Conservation (phyloP, 2,888 invertebrate genomes). For the Orthosia incerta region DNA sequence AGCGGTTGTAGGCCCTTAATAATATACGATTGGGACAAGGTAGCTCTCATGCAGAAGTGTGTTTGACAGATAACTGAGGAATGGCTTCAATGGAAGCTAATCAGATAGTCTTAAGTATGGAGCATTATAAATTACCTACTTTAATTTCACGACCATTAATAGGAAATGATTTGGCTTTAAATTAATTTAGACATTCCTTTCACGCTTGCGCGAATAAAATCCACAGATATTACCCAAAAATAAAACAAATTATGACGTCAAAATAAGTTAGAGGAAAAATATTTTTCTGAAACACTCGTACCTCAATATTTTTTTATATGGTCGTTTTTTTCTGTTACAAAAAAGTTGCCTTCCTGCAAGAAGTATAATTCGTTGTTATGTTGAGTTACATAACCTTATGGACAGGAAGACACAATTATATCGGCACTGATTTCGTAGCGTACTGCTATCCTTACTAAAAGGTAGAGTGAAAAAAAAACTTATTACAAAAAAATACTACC, state of each 20-base stretch:
- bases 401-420: background rate
- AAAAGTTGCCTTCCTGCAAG: background rate
- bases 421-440: background rate
- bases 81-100: background rate
- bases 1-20: too few relatives aligned
- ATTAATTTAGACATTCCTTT: slow-evolving; percentile 3
- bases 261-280: background rate
- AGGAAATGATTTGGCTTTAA: background rate
- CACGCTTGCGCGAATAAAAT: slow-evolving; percentile 14
- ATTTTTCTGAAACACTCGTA: background rate
- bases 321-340: background rate
- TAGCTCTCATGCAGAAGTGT: slow-evolving; percentile 4
- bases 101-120: slow-evolving; percentile 1
- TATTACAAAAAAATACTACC: too few relatives aligned
- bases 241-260: background rate
- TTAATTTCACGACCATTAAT: too few relatives aligned
- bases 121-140: background rate
- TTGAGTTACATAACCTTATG: background rate
- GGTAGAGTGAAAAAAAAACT: background rate
- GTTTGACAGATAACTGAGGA: background rate
- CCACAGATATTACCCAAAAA: background rate
- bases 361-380: background rate
- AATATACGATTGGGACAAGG: background rate
- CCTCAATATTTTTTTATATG: background rate
- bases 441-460: background rate